A percentile compares a stretch with the other conserved stretches of the same genome.
These are phyloP conservation scores for Channa argus DNA, from an alignment of 2,113 vertebrate genomes.

Conservation along the genomic window DNA sequence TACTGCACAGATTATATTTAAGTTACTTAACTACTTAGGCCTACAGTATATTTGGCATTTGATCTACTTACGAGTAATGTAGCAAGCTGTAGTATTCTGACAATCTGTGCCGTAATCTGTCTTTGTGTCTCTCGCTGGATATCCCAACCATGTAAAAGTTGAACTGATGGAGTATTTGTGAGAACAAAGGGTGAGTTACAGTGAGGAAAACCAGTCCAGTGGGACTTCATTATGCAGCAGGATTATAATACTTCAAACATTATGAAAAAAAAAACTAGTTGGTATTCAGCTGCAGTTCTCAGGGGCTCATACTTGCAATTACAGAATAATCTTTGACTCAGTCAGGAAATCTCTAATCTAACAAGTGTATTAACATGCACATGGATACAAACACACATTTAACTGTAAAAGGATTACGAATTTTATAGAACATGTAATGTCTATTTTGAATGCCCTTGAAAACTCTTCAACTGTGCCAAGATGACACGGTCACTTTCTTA, in stretches of 20 bases:
- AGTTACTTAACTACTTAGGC: too few species aligned
- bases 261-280: constrained; percentile 50
- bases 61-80: neutral
- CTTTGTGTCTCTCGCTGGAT: constrained; percentile 7
- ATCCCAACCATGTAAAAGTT: constrained; percentile 6
- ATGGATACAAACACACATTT: neutral
- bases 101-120: neutral
- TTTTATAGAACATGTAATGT: constrained; percentile 3
- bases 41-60: too few species aligned
- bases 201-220: constrained; percentile 34
- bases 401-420: neutral
- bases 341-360: constrained; percentile 37
- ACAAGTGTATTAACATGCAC: constrained; percentile 19
- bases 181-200: constrained; percentile 56
- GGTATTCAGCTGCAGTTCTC: constrained; percentile 54
- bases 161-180: constrained; percentile 26
- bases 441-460: constrained; percentile 21
- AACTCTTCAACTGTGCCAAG: constrained; percentile 14
- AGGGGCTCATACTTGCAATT: constrained; percentile 38
- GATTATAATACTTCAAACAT: constrained; percentile 44
- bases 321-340: constrained; percentile 52
- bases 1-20: neutral
- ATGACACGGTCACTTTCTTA: neutral
- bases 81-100: neutral
- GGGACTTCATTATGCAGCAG: constrained; percentile 59